Base-by-base conservation (phyloP, 2,888 invertebrate species). In the Hymenopus coronatus region DNA sequence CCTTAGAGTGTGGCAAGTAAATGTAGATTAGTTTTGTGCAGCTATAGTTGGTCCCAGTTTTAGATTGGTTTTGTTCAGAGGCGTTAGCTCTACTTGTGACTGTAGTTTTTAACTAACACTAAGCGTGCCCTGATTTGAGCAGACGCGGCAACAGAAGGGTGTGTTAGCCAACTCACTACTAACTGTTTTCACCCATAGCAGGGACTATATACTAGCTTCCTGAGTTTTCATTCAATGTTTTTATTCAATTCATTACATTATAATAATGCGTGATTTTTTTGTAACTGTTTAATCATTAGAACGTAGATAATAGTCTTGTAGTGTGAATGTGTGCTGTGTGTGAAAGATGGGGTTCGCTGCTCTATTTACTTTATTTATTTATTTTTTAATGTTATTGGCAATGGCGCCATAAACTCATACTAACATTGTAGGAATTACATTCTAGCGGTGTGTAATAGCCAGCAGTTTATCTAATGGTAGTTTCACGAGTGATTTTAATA, bases 1-100 rank as follows among this genome's bases (percentile, higher is more conserved):
- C 84, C 46, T 89, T 89, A 87, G 84, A 85, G 89, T 85, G 89
- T 90, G 87, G 87, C 87, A 82, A 87, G 87, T 88, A 86, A 88
- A 40, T 84, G 90, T 90, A 90, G 88, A 85, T n/a, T 85, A 88
- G 88, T 82, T 28, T 87, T 87, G 87, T 85, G 84, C 84, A 88
- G 88, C 88, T 84, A 88, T 88, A 88, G 88, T 84, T 88, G 27
- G 70, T 81, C 84, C 81, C 28, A 87, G n/a, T 82, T 82, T 70
- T 70, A 70, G 54, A 70, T 70, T 15, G 25, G 6, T 70, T 70
- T 70, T 15, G 25, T 70, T 70, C 20, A 70, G 25, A 70, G 54
- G 54, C 54, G 54, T 70, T 70, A 70, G 54, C 54, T 70, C 54
- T 70, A 20, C 54, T 70, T 70, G 54, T 70, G 54, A 70, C 54